Evolutionary conservation across 1,140 invertebrate species (phyloP), one percentile per base, ranked within the genome.

Genomic region (roundworm (Caenorhabditis elegans)): DNA sequence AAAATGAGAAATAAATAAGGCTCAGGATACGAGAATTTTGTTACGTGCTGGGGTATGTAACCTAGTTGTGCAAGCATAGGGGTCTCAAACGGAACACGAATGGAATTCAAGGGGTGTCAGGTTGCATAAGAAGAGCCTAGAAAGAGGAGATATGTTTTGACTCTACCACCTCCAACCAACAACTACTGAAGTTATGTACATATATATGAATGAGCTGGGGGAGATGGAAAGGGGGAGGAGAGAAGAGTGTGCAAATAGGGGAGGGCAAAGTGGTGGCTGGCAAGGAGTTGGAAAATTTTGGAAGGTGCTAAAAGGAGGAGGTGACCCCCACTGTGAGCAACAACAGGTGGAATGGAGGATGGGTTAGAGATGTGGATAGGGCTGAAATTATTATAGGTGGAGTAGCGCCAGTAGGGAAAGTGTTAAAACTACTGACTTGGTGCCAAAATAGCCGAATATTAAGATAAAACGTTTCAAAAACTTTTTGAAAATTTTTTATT

Each of bases 91-190:
- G 60, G 55, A 17, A 53, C 11, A 26, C 19, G 51, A 19, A 60
- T 31, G 60, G 60, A 70, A 70, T 70, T 70, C 60, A 39, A 70
- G 34, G n/a, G 60, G 60, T 70, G 60, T 70, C 60, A 70, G 31
- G 60, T 70, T 70, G 31, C 60, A 70, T 43, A 70, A 70, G 34
- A 24, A 13, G n/a, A 31, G 34, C 11, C 26, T n/a, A 13, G 13
- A 11, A 19, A n/a, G 34, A 28, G 51, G 60, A 70, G 53, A 60
- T 60, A 60, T 60, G 24, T 60, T 60, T 60, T 60, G 53, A 34
- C 53, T 60, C 28, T 15, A 22, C n/a, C n/a, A 60, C 53, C 53
- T 34, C 3, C 4, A 31, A 34, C 53, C 53, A 24, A 15, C 31
- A 13, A 34, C 39, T 43, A 60, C 26, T 60, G 53, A 60, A 60